phyloP scores from a whole-genome alignment of 2,888 invertebrate species.

The Parnassius glacialis region DNA sequence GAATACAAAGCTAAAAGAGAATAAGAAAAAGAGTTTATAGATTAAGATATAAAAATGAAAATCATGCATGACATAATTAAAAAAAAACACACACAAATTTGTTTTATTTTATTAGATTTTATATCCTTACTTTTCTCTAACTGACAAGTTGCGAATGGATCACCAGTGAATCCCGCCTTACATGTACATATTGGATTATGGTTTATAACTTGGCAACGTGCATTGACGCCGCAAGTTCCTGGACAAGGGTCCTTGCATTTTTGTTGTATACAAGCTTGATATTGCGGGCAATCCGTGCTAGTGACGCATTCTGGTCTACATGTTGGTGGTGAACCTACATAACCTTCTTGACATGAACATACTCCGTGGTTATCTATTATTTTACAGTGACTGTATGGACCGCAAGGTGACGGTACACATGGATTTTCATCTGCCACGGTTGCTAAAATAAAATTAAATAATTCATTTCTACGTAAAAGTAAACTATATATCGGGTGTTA shows the following conservation, averaged over 20 bases:
- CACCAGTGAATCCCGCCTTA: conserved; percentile 86
- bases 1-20: conserved; percentile 34
- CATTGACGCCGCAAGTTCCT: conserved; percentile 87
- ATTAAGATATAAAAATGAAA: conserved; percentile 38
- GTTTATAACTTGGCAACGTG: conserved; percentile 87
- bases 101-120: conserved; percentile 37
- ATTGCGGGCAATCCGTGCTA: conserved; percentile 87
- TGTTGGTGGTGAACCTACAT: conserved; percentile 87
- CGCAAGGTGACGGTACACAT: conserved; percentile 88
- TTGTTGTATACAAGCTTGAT: conserved; percentile 86
- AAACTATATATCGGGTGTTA: conserved; percentile 11
- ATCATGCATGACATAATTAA: conserved; percentile 37
- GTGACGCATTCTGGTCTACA: conserved; percentile 89
- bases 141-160: conserved; percentile 89
- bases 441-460: conserved; percentile 54
- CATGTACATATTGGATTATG: conserved; percentile 92
- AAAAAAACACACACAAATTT: conserved; percentile 37
- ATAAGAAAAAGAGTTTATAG: conserved; percentile 36
- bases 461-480: conserved; percentile 3
- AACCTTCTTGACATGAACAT: conserved; percentile 88
- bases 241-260: conserved; percentile 89
- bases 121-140: conserved; percentile 78
- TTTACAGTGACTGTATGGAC: conserved; percentile 88
- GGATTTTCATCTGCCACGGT: conserved; percentile 79
- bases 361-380: conserved; percentile 87